Conservation (phyloP, 2,113 vertebrate genomes). For the Notarius lentiginosus region DNA sequence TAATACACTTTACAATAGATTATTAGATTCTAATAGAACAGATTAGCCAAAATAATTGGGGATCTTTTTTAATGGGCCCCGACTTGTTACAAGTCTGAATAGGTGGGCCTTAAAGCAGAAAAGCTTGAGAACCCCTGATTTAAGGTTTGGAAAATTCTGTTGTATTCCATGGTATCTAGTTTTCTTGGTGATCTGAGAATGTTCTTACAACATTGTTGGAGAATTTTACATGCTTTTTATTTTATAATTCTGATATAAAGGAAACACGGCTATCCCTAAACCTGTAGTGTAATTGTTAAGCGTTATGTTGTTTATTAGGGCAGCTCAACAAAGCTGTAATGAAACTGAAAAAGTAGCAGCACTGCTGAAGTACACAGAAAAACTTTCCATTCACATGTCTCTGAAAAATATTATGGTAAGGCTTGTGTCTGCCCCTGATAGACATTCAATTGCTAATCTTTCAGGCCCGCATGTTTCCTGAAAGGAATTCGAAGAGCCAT, state of each 20-base stretch:
- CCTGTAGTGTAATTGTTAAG: background rate
- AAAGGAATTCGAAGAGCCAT: constrained; percentile 84
- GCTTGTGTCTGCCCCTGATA: background rate
- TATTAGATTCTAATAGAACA: no score
- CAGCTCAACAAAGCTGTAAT: background rate
- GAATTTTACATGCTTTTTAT: background rate
- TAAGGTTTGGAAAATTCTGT: background rate
- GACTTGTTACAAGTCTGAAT: no score
- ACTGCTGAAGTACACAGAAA: background rate
- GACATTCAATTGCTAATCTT: background rate
- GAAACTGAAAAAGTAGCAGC: background rate
- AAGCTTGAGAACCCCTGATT: no score
- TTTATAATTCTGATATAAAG: background rate
- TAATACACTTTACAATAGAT: no score
- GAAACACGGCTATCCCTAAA: background rate
- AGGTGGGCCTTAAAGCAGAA: no score
- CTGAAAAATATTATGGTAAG: background rate
- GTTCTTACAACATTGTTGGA: background rate
- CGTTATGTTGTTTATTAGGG: background rate
- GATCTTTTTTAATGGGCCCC: no score
- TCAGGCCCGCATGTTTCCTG: constrained; percentile 90
- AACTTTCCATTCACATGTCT: background rate
- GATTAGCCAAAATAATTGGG: no score
- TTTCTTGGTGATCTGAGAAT: background rate
- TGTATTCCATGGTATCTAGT: background rate